Percentiles rank a stretch among this genome's conserved stretches.
Evolutionary conservation across 2,797 vertebrate genomes (phyloP).

Genomic region (Gephyroberyx darwinii): DNA sequence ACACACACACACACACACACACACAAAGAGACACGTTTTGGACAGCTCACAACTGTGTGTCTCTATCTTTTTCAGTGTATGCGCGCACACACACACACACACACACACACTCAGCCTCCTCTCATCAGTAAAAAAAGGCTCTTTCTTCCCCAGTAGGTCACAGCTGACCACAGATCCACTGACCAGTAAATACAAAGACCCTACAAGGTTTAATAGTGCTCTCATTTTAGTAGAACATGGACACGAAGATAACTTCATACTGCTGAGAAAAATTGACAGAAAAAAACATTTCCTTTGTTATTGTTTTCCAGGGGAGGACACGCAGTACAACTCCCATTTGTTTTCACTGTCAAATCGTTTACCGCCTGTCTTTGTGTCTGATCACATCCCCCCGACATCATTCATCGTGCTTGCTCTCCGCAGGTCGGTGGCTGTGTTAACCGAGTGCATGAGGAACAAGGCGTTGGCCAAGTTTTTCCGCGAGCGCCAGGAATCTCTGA

Average conservation of each 20-base stretch:
- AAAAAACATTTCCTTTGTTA: no score
- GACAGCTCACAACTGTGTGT: conserved; percentile 51
- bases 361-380: neutral
- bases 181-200: conserved; percentile 48
- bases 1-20: conserved; percentile 17
- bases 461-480: conserved; percentile 93
- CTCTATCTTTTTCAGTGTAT: conserved; percentile 43
- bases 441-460: conserved; percentile 98
- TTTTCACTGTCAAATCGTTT: conserved; percentile 37
- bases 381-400: conserved; percentile 22
- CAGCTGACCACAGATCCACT: conserved; percentile 37
- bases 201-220: conserved; percentile 29
- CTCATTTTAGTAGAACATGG: conserved; percentile 23
- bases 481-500: conserved; percentile 92
- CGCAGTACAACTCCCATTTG: conserved; percentile 15
- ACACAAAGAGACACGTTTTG: conserved; percentile 45
- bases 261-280: neutral
- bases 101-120: conserved; percentile 19
- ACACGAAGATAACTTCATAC: neutral
- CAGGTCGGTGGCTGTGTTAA: conserved; percentile 95
- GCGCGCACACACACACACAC: conserved; percentile 3
- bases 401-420: conserved; percentile 42
- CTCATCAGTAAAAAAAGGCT: conserved; percentile 41
- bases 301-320: no score
- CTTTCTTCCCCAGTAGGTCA: conserved; percentile 55